phyloP scores from a whole-genome alignment of 2,113 vertebrate genomes.

The Himantopus leucocephalus region DNA sequence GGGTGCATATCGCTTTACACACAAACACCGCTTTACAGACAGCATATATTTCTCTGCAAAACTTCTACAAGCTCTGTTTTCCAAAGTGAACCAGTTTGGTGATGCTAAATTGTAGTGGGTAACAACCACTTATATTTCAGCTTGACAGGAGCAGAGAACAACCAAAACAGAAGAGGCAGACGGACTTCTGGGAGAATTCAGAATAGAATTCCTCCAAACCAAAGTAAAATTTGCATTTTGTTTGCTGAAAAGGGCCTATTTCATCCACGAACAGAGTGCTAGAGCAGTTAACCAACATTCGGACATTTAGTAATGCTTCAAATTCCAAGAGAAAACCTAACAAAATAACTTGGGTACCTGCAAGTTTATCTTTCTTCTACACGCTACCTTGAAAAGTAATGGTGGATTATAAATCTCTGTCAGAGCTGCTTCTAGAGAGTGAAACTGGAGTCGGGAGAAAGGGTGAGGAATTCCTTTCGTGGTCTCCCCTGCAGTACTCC shows the following conservation, averaged over 20 bases:
- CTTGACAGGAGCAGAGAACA: background rate
- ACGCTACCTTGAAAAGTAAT: background rate
- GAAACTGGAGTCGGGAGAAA: background rate
- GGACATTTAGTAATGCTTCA: background rate
- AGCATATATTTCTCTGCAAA: constrained; percentile 1
- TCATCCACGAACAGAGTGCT: background rate
- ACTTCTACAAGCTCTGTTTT: constrained; percentile 21
- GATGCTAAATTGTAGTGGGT: background rate
- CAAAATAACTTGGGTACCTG: background rate
- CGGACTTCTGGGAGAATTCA: background rate
- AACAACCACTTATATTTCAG: background rate
- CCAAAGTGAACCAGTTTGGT: background rate
- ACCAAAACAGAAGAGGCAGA: background rate
- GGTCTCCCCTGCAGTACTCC: background rate
- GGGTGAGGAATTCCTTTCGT: background rate
- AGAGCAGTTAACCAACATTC: background rate
- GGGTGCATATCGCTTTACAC: background rate
- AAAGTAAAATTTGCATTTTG: background rate
- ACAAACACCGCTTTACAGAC: constrained; percentile 7
- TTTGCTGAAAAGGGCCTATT: background rate
- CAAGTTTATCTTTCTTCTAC: background rate
- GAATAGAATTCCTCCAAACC: background rate
- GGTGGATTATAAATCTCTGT: background rate
- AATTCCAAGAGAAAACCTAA: background rate
- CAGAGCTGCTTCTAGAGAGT: background rate